Base-by-base conservation (phyloP, 1,140 invertebrate genomes). In the Cyclargus thomasi region DNA sequence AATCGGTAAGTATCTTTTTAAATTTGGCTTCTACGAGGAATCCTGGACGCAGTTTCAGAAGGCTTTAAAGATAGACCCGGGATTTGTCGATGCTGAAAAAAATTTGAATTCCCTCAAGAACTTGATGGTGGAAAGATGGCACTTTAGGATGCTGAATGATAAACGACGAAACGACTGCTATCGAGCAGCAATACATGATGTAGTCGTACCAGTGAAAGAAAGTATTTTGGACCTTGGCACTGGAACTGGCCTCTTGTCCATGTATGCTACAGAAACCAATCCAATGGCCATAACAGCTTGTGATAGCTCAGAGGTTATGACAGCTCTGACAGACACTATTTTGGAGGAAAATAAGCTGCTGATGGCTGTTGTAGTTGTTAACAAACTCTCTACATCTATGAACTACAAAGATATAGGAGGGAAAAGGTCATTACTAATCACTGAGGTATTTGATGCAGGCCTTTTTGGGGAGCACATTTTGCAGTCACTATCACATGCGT, bases 141-240 rank as follows among this genome's bases (percentile, higher is more conserved):
- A 97, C 83, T 96, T 94, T 82, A 85, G 94, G 67, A 96, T 97
- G 96, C 79, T 97, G 3, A 97, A 97, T 91, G 95, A 96, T 84
- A 91, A 82, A 59, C 76, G 81, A 21, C 89, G 95, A 65, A 97
- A 97, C 88, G 78, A 90, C 67, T 90, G 93, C 7, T 96, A 93
- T 78, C 89, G 90, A 65, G 73, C 86, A 69, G 95, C 94, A 1
- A 95, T 97, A 70, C 72, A 78, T 10, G 91, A 92, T 69, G 92
- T 83, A 68, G 79, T 95, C 17, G 59, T 67, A 7, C 77, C 81
- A 14, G 74, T 86, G 62, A 92, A 90, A 70, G 86, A 91, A 64
- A 88, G 86, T 70, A 93, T 96, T 6, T 77, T 96, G 17, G 95
- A 96, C 81, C 92, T 97, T 70, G 95, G 96, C 4, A 92, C 94